Evolutionary conservation across 1,140 invertebrate genomes (phyloP).

Genomic region (Eupeodes corollae): DNA sequence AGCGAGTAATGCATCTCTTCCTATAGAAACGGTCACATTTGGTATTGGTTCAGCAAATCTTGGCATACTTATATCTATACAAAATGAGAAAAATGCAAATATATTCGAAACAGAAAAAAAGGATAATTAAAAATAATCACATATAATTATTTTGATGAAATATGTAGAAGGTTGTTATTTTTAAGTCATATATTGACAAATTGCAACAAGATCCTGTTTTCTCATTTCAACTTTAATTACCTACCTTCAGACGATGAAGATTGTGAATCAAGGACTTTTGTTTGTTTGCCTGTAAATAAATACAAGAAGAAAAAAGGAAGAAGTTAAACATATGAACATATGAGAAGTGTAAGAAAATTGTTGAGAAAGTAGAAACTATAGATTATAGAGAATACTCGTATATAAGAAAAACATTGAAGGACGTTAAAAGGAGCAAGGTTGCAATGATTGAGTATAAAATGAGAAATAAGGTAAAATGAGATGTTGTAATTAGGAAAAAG

Average conservation of each 20-base stretch:
- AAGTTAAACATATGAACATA: too few relatives aligned
- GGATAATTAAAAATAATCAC: not conserved
- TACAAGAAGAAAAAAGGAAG: not conserved
- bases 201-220: not conserved
- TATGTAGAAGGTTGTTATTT: too few relatives aligned
- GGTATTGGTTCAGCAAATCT: slow-evolving; percentile 81
- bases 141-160: too few relatives aligned
- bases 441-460: too few relatives aligned
- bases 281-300: slow-evolving; percentile 7
- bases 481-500: too few relatives aligned
- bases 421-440: too few relatives aligned
- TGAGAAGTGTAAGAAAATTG: too few relatives aligned
- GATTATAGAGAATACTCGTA: too few relatives aligned
- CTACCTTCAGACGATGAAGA: slow-evolving; percentile 4
- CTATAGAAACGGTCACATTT: slow-evolving; percentile 85
- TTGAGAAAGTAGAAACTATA: too few relatives aligned
- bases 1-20: slow-evolving; percentile 78
- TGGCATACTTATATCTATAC: slow-evolving; percentile 50
- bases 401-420: too few relatives aligned
- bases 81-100: not conserved
- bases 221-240: not conserved
- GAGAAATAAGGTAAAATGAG: too few relatives aligned
- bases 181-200: not conserved
- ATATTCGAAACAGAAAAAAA: not conserved
- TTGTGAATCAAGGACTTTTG: slow-evolving; percentile 4